A percentile compares a stretch with the other conserved stretches of the same genome.
phyloP scores from a whole-genome alignment of 64 coral and sea anemone species.

The Porites lutea region DNA sequence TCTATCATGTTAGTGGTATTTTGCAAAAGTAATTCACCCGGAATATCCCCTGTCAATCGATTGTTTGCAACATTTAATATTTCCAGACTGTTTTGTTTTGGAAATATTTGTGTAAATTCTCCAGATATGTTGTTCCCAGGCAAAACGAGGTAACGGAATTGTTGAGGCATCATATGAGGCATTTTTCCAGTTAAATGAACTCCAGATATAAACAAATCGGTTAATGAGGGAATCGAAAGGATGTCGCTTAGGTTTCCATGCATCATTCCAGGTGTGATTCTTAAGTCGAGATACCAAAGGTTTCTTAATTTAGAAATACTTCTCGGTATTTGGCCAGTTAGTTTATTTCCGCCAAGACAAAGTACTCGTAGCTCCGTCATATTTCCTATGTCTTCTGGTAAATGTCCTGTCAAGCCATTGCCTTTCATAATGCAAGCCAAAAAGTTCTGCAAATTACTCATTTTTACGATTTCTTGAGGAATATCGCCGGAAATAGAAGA shows the following conservation, averaged over 20 bases:
- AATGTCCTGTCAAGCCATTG: background rate
- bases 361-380: conserved; percentile 15
- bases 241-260: conserved; percentile 24
- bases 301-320: background rate
- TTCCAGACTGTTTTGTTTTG: background rate
- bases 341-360: background rate
- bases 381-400: conserved; percentile 19
- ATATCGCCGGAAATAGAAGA: conserved; percentile 9
- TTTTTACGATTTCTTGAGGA: background rate
- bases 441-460: background rate
- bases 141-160: background rate
- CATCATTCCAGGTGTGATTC: conserved; percentile 20
- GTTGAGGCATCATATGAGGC: background rate
- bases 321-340: conserved; percentile 22
- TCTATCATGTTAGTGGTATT: background rate
- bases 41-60: conserved; percentile 15
- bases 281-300: conserved; percentile 8
- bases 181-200: conserved; percentile 37
- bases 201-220: background rate
- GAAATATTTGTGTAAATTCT: background rate
- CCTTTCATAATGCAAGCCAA: background rate
- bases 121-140: conserved; percentile 40
- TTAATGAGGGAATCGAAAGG: background rate
- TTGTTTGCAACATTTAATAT: conserved; percentile 39
- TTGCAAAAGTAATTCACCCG: background rate